Percentiles rank a stretch among this genome's conserved stretches.
phyloP scores from a whole-genome alignment of 2,888 invertebrate genomes.

The Allygus modestus region DNA sequence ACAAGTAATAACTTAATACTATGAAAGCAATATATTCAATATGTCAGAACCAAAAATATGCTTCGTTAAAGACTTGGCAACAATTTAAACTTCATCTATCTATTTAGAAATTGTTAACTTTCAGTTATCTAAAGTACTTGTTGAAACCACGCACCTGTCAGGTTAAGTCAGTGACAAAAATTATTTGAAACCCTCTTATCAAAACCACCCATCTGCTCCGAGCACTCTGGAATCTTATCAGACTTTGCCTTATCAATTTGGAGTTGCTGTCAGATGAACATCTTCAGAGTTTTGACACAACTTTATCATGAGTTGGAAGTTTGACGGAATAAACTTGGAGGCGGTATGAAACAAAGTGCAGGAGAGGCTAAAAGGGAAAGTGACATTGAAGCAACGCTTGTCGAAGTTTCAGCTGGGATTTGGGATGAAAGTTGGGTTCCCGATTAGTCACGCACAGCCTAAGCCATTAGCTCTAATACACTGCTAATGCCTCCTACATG shows the following conservation, averaged over 20 bases:
- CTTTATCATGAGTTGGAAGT: constrained; percentile 24
- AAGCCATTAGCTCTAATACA: neutral
- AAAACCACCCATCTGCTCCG: neutral
- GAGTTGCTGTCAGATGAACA: constrained; percentile 19
- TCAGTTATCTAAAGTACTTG: too few relatives aligned
- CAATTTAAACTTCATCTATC: too few relatives aligned
- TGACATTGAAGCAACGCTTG: constrained; percentile 27
- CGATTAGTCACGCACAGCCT: neutral
- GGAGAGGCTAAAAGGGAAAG: neutral
- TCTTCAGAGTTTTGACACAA: constrained; percentile 40
- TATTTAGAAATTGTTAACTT: too few relatives aligned
- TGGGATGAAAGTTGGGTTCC: neutral
- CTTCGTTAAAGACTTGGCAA: too few relatives aligned
- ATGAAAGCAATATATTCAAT: too few relatives aligned
- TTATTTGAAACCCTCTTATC: neutral
- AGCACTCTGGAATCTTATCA: constrained; percentile 24
- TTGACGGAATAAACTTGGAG: constrained; percentile 31
- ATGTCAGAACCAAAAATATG: too few relatives aligned
- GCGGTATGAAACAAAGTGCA: neutral
- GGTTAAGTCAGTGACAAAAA: too few relatives aligned
- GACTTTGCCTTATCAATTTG: neutral
- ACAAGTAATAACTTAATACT: too few relatives aligned
- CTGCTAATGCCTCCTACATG: neutral
- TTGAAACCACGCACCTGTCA: too few relatives aligned
- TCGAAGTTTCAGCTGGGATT: constrained; percentile 4